Conservation (phyloP, 2,888 invertebrate species). For the Crematogaster levior region DNA sequence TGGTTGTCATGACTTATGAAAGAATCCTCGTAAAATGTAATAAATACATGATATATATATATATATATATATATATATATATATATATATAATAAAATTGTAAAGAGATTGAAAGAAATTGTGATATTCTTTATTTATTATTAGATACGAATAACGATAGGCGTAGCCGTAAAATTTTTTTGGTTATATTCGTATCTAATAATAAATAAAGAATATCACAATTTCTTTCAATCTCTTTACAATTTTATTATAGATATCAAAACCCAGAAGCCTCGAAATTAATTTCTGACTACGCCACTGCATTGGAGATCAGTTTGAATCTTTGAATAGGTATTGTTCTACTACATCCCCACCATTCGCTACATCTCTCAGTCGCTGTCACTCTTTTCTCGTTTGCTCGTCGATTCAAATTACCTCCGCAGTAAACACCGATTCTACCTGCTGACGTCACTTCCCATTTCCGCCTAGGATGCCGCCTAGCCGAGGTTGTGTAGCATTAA, state of each 20-base stretch:
- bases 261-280: neutral
- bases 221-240: neutral
- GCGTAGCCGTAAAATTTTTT: no score
- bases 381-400: constrained; percentile 35
- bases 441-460: constrained; percentile 75
- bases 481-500: constrained; percentile 55
- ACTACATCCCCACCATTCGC: constrained; percentile 19
- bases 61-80: neutral
- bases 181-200: neutral
- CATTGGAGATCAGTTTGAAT: constrained; percentile 28
- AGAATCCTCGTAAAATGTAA: no score
- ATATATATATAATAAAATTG: neutral
- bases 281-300: constrained; percentile 22
- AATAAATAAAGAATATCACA: neutral
- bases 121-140: no score
- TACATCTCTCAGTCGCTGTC: constrained; percentile 35
- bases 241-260: neutral
- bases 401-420: constrained; percentile 70
- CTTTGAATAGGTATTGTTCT: constrained; percentile 51
- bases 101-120: no score
- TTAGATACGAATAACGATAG: no score
- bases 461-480: constrained; percentile 66
- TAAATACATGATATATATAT: no score
- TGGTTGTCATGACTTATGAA: no score
- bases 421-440: constrained; percentile 60